These are phyloP conservation scores for Acanthosepion esculentum DNA, from an alignment of 2,888 invertebrate species.

Conservation along the genomic window DNA sequence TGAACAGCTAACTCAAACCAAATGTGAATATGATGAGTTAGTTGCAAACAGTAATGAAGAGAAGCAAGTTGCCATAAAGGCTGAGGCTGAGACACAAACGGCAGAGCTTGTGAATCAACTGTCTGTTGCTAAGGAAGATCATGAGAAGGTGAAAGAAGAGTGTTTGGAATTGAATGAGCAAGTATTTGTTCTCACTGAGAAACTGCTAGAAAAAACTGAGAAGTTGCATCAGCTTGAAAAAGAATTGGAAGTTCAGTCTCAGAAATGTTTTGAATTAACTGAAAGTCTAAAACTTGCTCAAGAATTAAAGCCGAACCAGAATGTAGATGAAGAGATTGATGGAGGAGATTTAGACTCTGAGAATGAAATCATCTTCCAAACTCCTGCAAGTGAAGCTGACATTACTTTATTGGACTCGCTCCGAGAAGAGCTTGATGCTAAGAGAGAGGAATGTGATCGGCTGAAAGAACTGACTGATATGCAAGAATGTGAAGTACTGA, in stretches of 20 bases:
- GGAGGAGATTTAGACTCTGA: neutral
- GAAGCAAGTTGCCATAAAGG: neutral
- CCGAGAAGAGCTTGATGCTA: neutral
- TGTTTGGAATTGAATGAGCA: neutral
- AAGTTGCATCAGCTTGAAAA: neutral
- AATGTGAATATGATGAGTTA: neutral
- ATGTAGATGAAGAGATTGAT: neutral
- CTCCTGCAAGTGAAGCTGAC: neutral
- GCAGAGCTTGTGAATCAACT: neutral
- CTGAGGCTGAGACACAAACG: neutral
- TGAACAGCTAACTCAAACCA: neutral
- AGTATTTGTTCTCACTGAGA: neutral
- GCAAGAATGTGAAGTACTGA: neutral
- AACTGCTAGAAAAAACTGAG: neutral
- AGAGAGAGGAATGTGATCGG: neutral
- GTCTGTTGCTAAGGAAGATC: no score
- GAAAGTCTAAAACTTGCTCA: neutral
- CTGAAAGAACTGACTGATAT: neutral
- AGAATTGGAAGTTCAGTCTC: neutral
- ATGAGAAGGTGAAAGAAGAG: neutral
- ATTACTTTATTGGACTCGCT: neutral
- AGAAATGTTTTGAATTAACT: neutral
- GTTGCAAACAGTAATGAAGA: neutral
- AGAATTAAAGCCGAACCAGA: neutral
- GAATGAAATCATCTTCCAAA: neutral